phyloP scores from a whole-genome alignment of 2,888 invertebrate species.

The Phortica okadai region DNA sequence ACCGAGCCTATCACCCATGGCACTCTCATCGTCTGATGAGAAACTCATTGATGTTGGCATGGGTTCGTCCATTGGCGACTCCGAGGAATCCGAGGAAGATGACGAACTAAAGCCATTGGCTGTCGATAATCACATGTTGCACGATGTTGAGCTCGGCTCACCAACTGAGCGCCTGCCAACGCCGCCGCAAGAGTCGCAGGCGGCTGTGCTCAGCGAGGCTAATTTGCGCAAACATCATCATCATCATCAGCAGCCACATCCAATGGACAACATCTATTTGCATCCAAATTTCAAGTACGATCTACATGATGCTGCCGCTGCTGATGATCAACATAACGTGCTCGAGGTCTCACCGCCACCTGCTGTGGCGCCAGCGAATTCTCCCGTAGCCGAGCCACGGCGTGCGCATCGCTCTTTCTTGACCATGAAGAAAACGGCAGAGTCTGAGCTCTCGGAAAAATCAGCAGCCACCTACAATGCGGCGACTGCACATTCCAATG shows the following conservation, averaged over 20 bases:
- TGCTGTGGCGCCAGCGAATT: conserved; percentile 62
- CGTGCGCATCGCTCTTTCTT: conserved; percentile 69
- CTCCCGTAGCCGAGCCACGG: conserved; percentile 60
- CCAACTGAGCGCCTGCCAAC: conserved; percentile 44
- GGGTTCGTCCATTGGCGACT: conserved; percentile 70
- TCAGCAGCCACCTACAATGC: conserved; percentile 3
- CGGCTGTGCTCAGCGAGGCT: conserved; percentile 68
- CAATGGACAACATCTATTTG: conserved; percentile 69
- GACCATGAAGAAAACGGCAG: conserved; percentile 60
- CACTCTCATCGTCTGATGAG: conserved; percentile 59
- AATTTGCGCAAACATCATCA: conserved; percentile 68
- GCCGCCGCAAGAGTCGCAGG: conserved; percentile 41
- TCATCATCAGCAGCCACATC: conserved; percentile 27
- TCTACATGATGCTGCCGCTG: conserved; percentile 29
- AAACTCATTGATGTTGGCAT: conserved; percentile 70
- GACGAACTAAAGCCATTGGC: conserved; percentile 76
- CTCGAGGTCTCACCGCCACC: conserved; percentile 63
- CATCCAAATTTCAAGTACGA: conserved; percentile 69
- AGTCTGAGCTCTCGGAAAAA: conserved; percentile 40
- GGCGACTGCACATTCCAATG: neutral
- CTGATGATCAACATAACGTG: conserved; percentile 27
- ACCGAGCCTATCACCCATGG: neutral
- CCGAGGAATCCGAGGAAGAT: conserved; percentile 75
- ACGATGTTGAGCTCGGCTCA: conserved; percentile 60
- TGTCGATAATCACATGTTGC: conserved; percentile 74